phyloP scores from a whole-genome alignment of 2,888 invertebrate species.

The Xylocampa areola region DNA sequence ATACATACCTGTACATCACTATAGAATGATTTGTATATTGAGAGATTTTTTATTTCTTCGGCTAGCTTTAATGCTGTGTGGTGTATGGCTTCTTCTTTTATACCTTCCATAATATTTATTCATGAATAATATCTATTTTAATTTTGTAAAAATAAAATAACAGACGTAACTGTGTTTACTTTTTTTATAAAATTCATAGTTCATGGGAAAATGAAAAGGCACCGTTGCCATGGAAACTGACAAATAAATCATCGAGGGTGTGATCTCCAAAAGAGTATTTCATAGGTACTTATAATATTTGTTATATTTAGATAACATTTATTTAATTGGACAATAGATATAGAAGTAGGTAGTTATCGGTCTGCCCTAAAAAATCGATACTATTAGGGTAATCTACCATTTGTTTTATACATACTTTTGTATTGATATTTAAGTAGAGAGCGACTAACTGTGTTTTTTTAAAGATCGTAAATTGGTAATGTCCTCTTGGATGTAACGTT shows the following conservation, averaged over 20 bases:
- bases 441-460: too few species aligned
- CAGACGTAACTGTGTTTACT: conserved; percentile 77
- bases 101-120: conserved; percentile 82
- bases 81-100: conserved; percentile 91
- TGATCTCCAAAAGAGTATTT: conserved; percentile 22
- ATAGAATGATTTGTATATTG: conserved; percentile 93
- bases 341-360: too few species aligned
- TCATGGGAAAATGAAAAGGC: conserved; percentile 66
- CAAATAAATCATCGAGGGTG: conserved; percentile 58
- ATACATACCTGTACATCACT: conserved; percentile 93
- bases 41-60: conserved; percentile 93
- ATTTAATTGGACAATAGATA: too few species aligned
- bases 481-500: too few species aligned
- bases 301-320: too few species aligned
- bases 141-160: conserved; percentile 77
- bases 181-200: conserved; percentile 78
- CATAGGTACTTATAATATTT: too few species aligned
- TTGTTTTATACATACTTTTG: too few species aligned
- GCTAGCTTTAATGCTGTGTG: conserved; percentile 94
- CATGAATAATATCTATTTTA: conserved; percentile 64
- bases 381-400: too few species aligned
- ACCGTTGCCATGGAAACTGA: conserved; percentile 73
- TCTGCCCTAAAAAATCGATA: too few species aligned
- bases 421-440: too few species aligned
- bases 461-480: too few species aligned